Conservation (phyloP, 2,797 vertebrate species). For the Trachops cirrhosus region DNA sequence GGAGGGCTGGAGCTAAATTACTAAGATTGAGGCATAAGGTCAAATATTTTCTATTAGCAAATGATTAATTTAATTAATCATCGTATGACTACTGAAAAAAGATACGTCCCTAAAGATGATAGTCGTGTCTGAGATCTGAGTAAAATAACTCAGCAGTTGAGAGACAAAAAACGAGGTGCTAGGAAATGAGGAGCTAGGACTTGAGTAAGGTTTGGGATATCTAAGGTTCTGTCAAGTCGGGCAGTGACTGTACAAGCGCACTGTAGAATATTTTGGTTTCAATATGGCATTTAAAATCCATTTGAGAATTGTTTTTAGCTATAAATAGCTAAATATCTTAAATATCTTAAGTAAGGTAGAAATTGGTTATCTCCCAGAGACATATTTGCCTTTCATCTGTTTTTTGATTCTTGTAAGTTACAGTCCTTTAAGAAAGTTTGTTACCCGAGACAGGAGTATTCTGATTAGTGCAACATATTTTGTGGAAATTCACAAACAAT, state of each 20-base stretch:
- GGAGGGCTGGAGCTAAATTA: neutral
- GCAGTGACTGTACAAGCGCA: neutral
- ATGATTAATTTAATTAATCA: neutral
- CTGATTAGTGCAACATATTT: neutral
- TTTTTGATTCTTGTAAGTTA: neutral
- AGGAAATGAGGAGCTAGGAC: neutral
- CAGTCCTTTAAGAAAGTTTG: neutral
- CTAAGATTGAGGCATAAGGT: neutral
- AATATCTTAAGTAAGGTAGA: neutral
- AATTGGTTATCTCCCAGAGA: neutral
- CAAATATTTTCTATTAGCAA: neutral
- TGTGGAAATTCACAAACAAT: neutral
- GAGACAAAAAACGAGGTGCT: neutral
- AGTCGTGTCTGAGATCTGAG: neutral
- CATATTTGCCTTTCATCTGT: neutral
- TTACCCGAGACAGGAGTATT: neutral
- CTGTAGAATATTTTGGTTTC: neutral
- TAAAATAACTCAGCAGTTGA: neutral
- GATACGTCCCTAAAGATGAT: neutral
- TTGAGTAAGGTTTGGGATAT: neutral
- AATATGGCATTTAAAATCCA: neutral
- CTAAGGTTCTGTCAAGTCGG: neutral
- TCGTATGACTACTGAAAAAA: neutral
- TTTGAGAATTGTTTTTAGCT: neutral
- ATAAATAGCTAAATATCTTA: neutral